These are phyloP conservation scores for Chionis minor DNA, from an alignment of 2,113 vertebrate species.

Conservation along the genomic window DNA sequence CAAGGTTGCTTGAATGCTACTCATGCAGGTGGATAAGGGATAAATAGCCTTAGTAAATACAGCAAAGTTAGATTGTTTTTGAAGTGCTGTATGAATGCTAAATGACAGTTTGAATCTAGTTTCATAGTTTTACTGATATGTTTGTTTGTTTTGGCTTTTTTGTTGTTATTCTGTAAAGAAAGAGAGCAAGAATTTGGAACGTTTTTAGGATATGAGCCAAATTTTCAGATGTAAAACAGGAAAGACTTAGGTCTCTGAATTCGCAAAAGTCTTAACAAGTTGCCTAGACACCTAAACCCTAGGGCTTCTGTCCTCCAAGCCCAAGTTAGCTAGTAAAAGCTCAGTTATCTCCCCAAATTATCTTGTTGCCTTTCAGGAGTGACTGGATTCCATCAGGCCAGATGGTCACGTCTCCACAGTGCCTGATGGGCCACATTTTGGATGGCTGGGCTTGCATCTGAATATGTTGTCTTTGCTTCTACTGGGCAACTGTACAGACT, in stretches of 20 bases:
- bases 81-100: neutral
- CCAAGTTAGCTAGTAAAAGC: neutral
- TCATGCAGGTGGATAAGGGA: neutral
- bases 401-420: neutral
- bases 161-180: neutral
- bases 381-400: neutral
- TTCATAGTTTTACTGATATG: neutral
- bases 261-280: neutral
- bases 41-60: neutral
- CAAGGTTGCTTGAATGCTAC: neutral
- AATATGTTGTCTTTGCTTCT: neutral
- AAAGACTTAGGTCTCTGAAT: neutral
- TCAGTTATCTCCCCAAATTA: neutral
- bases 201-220: neutral
- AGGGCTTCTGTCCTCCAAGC: neutral
- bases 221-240: neutral
- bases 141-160: neutral
- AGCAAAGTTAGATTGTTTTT: neutral
- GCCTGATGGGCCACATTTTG: neutral
- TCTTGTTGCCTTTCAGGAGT: neutral
- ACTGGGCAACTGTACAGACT: neutral
- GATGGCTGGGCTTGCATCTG: neutral
- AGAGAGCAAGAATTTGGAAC: neutral
- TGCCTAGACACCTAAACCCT: neutral
- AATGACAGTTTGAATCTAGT: neutral